A percentile compares a stretch with the other conserved stretches of the same genome.
Conservation (phyloP, 2,888 invertebrate species). For the Drosophila falleni region DNA sequence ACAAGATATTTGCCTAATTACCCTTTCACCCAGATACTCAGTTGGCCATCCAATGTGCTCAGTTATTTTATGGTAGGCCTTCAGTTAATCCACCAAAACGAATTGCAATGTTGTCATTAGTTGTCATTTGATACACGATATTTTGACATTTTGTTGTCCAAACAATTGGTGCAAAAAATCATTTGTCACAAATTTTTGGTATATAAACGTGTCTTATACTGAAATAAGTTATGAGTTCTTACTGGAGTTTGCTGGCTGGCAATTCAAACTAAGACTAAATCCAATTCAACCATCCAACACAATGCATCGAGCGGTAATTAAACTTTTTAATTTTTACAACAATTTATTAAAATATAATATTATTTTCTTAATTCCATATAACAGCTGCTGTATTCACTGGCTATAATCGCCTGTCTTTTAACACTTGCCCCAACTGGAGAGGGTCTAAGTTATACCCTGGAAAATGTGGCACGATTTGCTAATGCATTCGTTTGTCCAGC, state of each 20-base stretch:
- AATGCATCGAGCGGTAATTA: constrained; percentile 62
- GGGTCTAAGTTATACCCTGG: neutral
- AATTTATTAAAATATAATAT: neutral
- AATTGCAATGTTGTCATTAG: constrained; percentile 44
- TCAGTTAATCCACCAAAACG: constrained; percentile 52
- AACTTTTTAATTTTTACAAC: neutral
- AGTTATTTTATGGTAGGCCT: constrained; percentile 58
- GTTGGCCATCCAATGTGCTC: constrained; percentile 8
- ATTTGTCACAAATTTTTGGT: constrained; percentile 47
- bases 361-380: neutral
- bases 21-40: constrained; percentile 9
- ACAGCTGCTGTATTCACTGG: constrained; percentile 65
- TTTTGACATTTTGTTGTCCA: constrained; percentile 18
- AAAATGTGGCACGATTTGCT: neutral
- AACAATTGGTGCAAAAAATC: constrained; percentile 33
- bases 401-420: constrained; percentile 44
- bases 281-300: constrained; percentile 52
- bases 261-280: constrained; percentile 79
- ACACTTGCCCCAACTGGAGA: constrained; percentile 23
- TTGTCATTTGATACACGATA: constrained; percentile 32
- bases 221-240: constrained; percentile 69
- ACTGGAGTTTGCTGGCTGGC: constrained; percentile 68
- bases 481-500: constrained; percentile 13
- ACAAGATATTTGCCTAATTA: neutral
- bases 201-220: constrained; percentile 61